phyloP scores from a whole-genome alignment of 2,797 vertebrate species.

The Ptychadena robeensis region DNA sequence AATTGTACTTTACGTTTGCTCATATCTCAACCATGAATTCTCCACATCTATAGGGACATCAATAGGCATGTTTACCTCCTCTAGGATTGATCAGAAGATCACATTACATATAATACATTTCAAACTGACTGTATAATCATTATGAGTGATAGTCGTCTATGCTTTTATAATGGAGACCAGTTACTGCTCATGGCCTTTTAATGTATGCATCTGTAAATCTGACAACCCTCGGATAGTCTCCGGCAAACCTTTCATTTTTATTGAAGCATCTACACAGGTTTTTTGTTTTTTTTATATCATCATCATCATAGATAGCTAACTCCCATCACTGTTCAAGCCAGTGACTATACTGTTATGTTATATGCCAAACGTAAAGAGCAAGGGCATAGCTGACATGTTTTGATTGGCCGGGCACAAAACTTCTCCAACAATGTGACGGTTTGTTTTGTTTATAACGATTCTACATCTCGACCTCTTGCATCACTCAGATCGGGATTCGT shows the following conservation, averaged over 20 bases:
- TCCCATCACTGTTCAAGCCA: not conserved
- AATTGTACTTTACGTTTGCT: no score
- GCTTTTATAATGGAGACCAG: not conserved
- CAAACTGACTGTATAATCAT: not conserved
- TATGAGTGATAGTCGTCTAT: not conserved
- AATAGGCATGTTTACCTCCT: no score
- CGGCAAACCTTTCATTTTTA: not conserved
- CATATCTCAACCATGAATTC: no score
- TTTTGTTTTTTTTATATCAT: not conserved
- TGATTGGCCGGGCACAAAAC: not conserved
- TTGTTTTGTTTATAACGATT: slow-evolving; percentile 65
- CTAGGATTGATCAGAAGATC: no score
- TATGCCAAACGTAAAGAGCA: not conserved
- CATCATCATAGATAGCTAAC: not conserved
- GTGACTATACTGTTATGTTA: no score
- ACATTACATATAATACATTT: no score
- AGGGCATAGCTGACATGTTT: not conserved
- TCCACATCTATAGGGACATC: no score
- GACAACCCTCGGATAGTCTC: not conserved
- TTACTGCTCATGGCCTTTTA: not conserved
- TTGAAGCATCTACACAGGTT: no score
- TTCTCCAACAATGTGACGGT: not conserved
- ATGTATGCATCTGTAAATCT: not conserved
- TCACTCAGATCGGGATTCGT: slow-evolving; percentile 65
- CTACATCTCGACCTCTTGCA: slow-evolving; percentile 63